Evolutionary conservation across 2,797 vertebrate species (phyloP).

Genomic region (Gadopsis bispinosus): DNA sequence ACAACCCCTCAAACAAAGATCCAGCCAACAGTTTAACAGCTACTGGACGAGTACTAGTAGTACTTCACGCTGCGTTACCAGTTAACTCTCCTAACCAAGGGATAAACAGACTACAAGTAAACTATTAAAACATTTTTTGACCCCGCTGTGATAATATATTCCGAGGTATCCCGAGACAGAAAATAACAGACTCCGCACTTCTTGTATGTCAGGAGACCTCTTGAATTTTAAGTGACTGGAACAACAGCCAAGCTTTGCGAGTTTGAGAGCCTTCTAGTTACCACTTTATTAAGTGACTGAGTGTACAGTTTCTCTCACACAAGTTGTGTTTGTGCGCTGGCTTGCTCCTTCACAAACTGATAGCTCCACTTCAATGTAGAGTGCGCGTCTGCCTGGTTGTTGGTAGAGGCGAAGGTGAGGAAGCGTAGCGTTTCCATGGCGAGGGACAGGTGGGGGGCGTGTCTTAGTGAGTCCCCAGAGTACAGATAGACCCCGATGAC

Average conservation of each 20-base stretch:
- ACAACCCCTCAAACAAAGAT: not conserved
- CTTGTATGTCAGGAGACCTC: not conserved
- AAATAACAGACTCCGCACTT: conserved; percentile 11
- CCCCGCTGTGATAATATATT: not conserved
- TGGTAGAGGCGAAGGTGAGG: conserved; percentile 89
- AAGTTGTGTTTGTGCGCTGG: conserved; percentile 88
- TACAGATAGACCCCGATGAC: conserved; percentile 93
- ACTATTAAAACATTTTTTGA: not conserved
- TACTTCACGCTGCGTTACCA: not conserved
- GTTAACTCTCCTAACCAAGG: not conserved
- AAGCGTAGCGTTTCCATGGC: conserved; percentile 95
- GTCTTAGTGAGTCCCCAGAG: conserved; percentile 91
- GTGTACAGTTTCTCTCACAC: conserved; percentile 77
- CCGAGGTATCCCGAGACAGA: not conserved
- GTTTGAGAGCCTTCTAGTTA: not conserved
- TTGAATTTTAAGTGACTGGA: not conserved
- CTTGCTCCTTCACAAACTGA: conserved; percentile 87
- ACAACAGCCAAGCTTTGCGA: conserved; percentile 1
- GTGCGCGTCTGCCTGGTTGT: conserved; percentile 76
- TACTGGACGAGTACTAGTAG: not conserved
- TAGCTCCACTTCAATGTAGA: conserved; percentile 88
- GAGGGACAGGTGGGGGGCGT: conserved; percentile 91
- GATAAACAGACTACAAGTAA: not conserved
- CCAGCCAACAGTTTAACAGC: conserved; percentile 1
- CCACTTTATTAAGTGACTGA: not conserved